Evolutionary conservation across 2,888 invertebrate genomes (phyloP).

Genomic region (Frankliniella intonsa): DNA sequence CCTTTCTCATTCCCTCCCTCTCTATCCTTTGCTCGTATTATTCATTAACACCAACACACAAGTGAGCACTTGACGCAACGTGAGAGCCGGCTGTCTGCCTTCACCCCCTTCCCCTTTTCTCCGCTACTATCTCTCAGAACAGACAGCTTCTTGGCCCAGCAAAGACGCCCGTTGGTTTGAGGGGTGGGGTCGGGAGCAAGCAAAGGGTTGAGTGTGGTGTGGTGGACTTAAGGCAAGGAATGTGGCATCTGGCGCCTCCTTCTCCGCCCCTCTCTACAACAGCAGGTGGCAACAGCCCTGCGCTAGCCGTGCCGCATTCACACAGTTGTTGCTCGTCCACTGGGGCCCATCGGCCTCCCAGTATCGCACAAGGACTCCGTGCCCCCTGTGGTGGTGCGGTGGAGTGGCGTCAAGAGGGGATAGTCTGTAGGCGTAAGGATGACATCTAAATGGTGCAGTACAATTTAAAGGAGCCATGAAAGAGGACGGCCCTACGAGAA

Average conservation of each 20-base stretch:
- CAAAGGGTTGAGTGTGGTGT: background rate
- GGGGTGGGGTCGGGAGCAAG: background rate
- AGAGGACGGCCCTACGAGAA: too few species aligned
- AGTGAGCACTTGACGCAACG: constrained; percentile 1
- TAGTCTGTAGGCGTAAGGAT: too few species aligned
- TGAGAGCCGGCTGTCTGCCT: background rate
- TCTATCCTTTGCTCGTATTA: background rate
- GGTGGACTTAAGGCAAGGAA: background rate
- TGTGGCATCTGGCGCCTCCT: background rate
- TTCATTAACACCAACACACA: constrained; percentile 13
- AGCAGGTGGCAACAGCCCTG: background rate
- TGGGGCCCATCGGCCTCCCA: background rate
- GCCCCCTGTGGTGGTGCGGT: too few species aligned
- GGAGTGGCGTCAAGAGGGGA: too few species aligned
- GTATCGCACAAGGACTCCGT: too few species aligned
- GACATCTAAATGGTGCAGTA: too few species aligned
- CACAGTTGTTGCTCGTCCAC: background rate
- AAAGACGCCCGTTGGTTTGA: background rate
- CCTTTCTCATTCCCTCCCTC: too few species aligned
- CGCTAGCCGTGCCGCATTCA: background rate
- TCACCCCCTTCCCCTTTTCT: background rate
- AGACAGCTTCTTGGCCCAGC: constrained; percentile 19
- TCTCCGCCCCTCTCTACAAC: background rate
- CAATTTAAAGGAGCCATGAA: too few species aligned
- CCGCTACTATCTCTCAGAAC: background rate